Evolutionary conservation across 2,888 invertebrate species (phyloP), one percentile per base, ranked within the genome.

Genomic region (Nomada fabriciana): DNA sequence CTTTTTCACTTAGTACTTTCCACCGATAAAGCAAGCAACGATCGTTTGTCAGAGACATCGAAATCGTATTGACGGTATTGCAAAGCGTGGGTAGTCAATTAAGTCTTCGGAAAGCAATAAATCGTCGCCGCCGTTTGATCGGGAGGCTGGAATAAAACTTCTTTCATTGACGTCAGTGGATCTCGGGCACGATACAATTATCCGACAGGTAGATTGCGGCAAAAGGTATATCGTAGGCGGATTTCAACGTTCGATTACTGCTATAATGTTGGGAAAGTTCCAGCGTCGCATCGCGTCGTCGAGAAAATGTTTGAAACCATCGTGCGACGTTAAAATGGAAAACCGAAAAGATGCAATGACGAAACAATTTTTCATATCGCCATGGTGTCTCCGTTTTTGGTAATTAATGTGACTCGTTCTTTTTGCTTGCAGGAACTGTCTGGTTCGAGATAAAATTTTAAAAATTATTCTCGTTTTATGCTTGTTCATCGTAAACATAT

Each of bases 51-150:
- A 65, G 65, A 70, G 82, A 60, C 53, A 57, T 55, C 42, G 67
- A 36, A 61, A 67, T 63, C 50, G 72, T 53, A 43, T 67, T 50
- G 25, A 43, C 53, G 29, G 23, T 36, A 60, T 47, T 57, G 63
- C 60, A 42, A 79, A 80, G 80, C 85, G 84, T 84, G 83, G 86
- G 71, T 47, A 80, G 73, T 80, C 75, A 72, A 85, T 85, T 86
- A 84, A 86, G 65, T 43, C 47, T 63, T 59, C 42, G 67, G 73
- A 52, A 72, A 82, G 61, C 82, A 69, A 86, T 87, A 82, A 87
- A 86, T 86, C 82, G 74, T 74, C 60, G 87, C 63, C 57, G 78
- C 70, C 61, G 78, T 57, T 68, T 60, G 57, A 67, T 77, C 60
- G 29, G 55, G 20, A 18, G 50, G 15, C 60, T 57, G n/a, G 73